These are phyloP conservation scores for Eugnorisma glareosa DNA, from an alignment of 2,888 invertebrate species.

Conservation along the genomic window DNA sequence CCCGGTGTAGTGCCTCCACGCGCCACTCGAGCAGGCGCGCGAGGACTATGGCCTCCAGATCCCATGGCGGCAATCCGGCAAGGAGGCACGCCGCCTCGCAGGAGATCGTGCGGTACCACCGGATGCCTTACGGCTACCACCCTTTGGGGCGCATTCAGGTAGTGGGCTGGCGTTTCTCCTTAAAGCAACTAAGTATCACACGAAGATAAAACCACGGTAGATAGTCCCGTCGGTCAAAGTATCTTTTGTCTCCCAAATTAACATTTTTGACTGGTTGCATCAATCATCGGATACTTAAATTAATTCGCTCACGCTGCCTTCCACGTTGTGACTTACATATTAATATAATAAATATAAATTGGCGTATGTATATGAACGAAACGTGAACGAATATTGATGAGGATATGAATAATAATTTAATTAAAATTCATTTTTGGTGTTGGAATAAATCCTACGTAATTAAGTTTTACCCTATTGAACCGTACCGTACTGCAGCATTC, in stretches of 20 bases:
- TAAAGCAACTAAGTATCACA: not conserved
- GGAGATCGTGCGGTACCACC: too few relatives aligned
- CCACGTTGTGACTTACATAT: constrained; percentile 22
- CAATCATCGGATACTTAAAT: constrained; percentile 7
- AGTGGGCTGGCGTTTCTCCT: too few relatives aligned
- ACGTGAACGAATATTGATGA: constrained; percentile 37
- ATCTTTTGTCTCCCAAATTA: not conserved
- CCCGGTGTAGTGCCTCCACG: too few relatives aligned
- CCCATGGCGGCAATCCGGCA: too few relatives aligned
- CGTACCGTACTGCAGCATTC: constrained; percentile 8
- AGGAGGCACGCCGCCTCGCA: too few relatives aligned
- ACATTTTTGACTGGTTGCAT: constrained; percentile 19
- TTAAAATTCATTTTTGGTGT: constrained; percentile 11
- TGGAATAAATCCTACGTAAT: constrained; percentile 9
- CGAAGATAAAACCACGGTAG: not conserved
- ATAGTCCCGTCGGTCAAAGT: not conserved
- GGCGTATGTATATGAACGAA: constrained; percentile 22
- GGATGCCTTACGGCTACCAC: too few relatives aligned
- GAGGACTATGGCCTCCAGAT: too few relatives aligned
- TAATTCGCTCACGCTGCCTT: constrained; percentile 15
- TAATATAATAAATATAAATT: constrained; percentile 24
- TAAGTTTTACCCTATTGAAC: constrained; percentile 10
- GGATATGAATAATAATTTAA: constrained; percentile 32
- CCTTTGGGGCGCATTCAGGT: too few relatives aligned
- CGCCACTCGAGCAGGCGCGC: too few relatives aligned